Evolutionary conservation across 2,888 invertebrate species (phyloP).

Genomic region (Ormyrus labotus): DNA sequence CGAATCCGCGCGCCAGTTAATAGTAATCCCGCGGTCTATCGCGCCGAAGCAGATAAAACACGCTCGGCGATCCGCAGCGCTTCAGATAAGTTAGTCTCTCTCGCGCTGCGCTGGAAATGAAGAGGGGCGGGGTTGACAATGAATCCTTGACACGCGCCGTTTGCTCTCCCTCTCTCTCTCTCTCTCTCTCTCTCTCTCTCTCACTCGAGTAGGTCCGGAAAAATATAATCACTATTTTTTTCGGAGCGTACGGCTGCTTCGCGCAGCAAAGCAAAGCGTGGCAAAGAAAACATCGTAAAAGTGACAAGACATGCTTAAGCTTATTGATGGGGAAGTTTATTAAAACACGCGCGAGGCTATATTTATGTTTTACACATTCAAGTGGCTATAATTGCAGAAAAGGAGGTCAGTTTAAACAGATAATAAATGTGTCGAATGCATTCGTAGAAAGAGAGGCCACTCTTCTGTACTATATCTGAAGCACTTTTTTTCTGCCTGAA

Average conservation of each 20-base stretch:
- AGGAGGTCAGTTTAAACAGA: constrained; percentile 52
- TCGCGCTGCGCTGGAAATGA: background rate
- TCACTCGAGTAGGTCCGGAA: no score
- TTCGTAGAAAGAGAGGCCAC: constrained; percentile 6
- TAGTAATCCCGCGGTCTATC: constrained; percentile 51
- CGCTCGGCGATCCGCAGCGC: constrained; percentile 1
- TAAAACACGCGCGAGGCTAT: constrained; percentile 45
- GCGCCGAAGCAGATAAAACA: constrained; percentile 43
- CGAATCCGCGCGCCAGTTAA: constrained; percentile 36
- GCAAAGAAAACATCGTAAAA: background rate
- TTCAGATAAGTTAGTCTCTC: constrained; percentile 24
- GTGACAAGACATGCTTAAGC: background rate
- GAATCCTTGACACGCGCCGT: no score
- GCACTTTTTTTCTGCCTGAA: constrained; percentile 25
- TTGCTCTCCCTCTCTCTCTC: no score
- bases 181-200: no score
- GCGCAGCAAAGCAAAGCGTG: background rate
- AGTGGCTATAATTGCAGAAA: constrained; percentile 30
- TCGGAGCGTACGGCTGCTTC: background rate
- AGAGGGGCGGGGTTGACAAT: no score
- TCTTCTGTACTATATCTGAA: background rate
- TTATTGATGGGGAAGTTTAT: constrained; percentile 33
- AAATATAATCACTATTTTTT: no score
- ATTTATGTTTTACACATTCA: constrained; percentile 19
- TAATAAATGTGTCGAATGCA: constrained; percentile 42